Conservation (phyloP, 2,797 vertebrate species). For the Champsocephalus esox region DNA sequence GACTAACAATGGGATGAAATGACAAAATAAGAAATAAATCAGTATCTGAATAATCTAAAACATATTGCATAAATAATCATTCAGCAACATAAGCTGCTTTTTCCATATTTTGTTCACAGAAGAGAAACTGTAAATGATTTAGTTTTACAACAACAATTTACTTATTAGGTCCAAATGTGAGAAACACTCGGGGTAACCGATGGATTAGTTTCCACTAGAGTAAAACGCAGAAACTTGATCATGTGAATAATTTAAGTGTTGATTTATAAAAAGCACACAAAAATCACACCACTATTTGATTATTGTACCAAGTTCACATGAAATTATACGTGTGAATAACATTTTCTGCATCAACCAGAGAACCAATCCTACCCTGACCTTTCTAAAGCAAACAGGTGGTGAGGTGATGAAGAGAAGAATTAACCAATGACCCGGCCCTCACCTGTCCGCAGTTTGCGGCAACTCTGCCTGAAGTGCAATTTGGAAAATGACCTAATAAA, state of each 20-base stretch:
- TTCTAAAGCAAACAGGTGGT: slow-evolving; percentile 61
- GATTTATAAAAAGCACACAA: slow-evolving; percentile 11
- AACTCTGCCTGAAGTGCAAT: slow-evolving; percentile 78
- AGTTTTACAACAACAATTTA: background rate
- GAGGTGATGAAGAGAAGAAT: slow-evolving; percentile 62
- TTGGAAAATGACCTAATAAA: slow-evolving; percentile 83
- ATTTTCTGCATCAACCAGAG: slow-evolving; percentile 24
- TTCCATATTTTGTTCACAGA: slow-evolving; percentile 11
- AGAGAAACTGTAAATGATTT: slow-evolving; percentile 21
- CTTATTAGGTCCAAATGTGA: background rate
- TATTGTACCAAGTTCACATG: background rate
- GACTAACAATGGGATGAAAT: slow-evolving; percentile 29
- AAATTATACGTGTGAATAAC: slow-evolving; percentile 1
- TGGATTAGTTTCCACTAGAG: background rate
- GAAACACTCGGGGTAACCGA: slow-evolving; percentile 8
- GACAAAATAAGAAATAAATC: background rate
- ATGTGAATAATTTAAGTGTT: slow-evolving; percentile 2
- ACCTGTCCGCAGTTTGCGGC: slow-evolving; percentile 75
- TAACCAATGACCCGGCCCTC: slow-evolving; percentile 72
- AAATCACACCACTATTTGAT: slow-evolving; percentile 14
- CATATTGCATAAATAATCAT: slow-evolving; percentile 25
- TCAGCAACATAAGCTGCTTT: background rate
- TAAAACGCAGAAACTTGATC: slow-evolving; percentile 13
- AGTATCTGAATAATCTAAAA: slow-evolving; percentile 26
- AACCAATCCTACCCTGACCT: slow-evolving; percentile 39